A percentile compares a stretch with the other conserved stretches of the same genome.
These are phyloP conservation scores for Nyctibius grandis DNA, from an alignment of 2,797 vertebrate genomes.

Conservation along the genomic window DNA sequence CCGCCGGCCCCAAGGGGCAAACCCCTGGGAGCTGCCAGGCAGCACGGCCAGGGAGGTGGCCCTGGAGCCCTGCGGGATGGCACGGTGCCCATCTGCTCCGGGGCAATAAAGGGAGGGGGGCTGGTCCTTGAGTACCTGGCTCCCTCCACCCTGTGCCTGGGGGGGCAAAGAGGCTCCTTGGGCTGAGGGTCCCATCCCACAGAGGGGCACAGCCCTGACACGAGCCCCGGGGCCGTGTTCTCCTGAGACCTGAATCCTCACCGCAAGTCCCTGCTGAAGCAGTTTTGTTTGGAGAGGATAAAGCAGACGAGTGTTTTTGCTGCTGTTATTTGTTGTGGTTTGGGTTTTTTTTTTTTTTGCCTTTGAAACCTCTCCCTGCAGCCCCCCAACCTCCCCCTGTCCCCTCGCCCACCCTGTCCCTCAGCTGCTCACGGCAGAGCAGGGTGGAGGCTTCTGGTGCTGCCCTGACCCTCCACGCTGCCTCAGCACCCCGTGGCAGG, in stretches of 20 bases:
- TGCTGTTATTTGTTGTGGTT: neutral
- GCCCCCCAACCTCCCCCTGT: neutral
- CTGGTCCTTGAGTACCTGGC: neutral
- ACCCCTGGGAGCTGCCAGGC: accelerated
- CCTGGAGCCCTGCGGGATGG: accelerated
- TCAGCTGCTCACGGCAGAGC: neutral
- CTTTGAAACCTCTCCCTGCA: neutral
- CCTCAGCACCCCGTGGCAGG: neutral
- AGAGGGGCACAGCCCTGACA: neutral
- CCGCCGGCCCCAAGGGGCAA: neutral
- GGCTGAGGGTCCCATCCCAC: neutral
- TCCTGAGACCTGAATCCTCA: constrained; percentile 45
- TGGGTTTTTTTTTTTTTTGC: neutral
- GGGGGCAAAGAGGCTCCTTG: neutral
- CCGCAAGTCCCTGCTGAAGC: constrained; percentile 55
- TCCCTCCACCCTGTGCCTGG: neutral
- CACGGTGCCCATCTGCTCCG: accelerated
- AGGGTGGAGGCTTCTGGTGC: accelerated
- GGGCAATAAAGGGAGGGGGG: neutral
- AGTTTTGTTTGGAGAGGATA: constrained; percentile 69
- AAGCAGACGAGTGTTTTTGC: constrained; percentile 56
- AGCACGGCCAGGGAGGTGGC: neutral
- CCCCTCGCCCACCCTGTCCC: neutral
- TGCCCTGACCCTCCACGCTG: neutral
- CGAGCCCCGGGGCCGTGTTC: neutral